Base-by-base conservation (phyloP, 2,797 vertebrate genomes). In the Centroberyx gerrardi region DNA sequence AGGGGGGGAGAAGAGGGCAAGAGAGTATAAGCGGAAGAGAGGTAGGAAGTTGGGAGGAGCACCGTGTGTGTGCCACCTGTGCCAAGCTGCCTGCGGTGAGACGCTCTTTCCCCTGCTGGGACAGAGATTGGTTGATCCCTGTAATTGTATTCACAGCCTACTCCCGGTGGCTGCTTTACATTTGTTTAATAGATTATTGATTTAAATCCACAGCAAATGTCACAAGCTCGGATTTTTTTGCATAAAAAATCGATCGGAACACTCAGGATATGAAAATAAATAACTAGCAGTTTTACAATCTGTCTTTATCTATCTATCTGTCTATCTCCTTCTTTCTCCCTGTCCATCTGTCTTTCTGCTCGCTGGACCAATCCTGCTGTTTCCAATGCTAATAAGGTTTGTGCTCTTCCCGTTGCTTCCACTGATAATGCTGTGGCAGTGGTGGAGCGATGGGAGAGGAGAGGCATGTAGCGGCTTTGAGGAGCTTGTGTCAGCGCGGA, bases 141-240 rank as follows among this genome's bases (percentile, higher is more conserved):
- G 49, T 67, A 68, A 59, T 44, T 61, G 46, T 48, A 71, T 68
- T 38, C 54, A 48, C 27, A 66, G 13, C 51, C 15, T 40, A n/a
- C 62, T 67, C 60, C 51, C 3, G 1, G 62, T 9, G 1, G 44
- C 72, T 75, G 46, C 76, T 82, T 78, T 68, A 22, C 67, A 70
- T 71, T 84, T 75, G 18, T 56, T 66, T 68, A 77, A 80, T 71
- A 56, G 54, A 83, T 81, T 77, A 77, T 75, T 67, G 31, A 76
- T 85, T 74, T 28, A 2, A 78, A 61, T 80, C 52, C 56, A 8
- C 1, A 60, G 9, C 52, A 84, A 84, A 76, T 72, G 52, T 72
- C 68, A 71, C 8, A 15, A n/a, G 46, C 53, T 61, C 14, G 1
- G 49, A 4, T 2, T 62, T 5, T 31, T 22, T 22, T 31, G n/a